Evolutionary conservation across 2,113 vertebrate species (phyloP), one percentile per base, ranked within the genome.

Genomic region (Oophaga pumilio): DNA sequence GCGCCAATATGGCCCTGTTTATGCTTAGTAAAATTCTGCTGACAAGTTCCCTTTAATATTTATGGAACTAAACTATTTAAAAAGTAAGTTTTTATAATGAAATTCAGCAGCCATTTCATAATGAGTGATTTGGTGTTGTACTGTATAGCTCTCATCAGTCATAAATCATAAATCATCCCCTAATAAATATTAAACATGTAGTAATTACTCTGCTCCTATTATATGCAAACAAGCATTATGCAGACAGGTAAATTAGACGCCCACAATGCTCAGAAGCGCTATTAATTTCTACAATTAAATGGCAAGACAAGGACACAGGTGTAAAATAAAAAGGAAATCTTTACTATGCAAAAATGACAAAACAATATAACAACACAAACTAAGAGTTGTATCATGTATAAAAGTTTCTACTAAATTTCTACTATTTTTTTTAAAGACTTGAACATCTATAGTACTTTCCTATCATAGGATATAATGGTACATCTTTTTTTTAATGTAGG

Each of bases 81-180:
- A 73, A 74, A 50, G 71, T 50, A 50, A 74, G 33, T 50, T 74
- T 74, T 73, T 74, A 12, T 74, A 74, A 50, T 74, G 43, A 74
- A 33, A 50, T 74, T 22, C 71, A 11, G 71, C 18, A 26, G 66
- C n/a, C 24, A 28, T 69, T 26, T 69, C 10, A 24, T 13, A 50
- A 50, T 50, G 18, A 74, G 10, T 74, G 22, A 74, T 74, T 4
- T 50, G 50, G 33, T 74, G 69, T 14, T 33, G 6, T 17, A 49
- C 11, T 74, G 6, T 74, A 50, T 22, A 22, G 28, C 71, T 74
- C 71, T 74, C 71, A 22, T 50, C 33, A 74, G 33, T 74, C 43
- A 50, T 50, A 74, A 74, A 20, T 74, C 43, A 50, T 50, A 74
- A 74, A 20, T 74, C 3, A 43, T 74, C 43, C 43, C 43, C 28